Base-by-base conservation (phyloP, 2,113 vertebrate genomes). In the Anhinga rufa region DNA sequence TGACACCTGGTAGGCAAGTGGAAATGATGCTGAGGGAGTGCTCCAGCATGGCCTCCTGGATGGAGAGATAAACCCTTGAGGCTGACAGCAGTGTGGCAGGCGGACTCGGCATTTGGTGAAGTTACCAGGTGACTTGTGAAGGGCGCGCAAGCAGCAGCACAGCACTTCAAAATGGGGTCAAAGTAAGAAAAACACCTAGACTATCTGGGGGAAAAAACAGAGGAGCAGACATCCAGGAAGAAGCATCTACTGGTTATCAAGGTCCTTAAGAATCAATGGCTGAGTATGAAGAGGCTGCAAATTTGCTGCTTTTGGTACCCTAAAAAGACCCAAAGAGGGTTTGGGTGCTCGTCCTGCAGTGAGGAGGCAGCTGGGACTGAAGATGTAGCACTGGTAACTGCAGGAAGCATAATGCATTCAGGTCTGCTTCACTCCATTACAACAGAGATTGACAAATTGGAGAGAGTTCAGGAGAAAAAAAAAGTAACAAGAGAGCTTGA, bases 391-490 rank as follows among this genome's bases (percentile, higher is more conserved):
- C 32, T 92, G 42, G 66, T 75, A 83, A 82, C 82, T 6, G 32
- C 75, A 86, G 66, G 42, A 95, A 90, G 46, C 2, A 28, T 95
- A 96, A 95, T 95, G 82, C 87, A 97, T 97, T 95, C 96, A 93
- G 91, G 91, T 95, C 96, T 95, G 94, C 93, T 95, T 86, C 84
- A 64, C 71, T 91, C 82, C 82, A 78, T 95, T 95, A 70, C 82
- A 94, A 85, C 40, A 68, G 66, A 96, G 95, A 91, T 75, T 97
- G 97, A 97, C 95, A 95, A 96, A 97, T 97, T 95, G 95, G 91
- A 88, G 87, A 64, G 93, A 90, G 84, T 94, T 96, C 90, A 78
- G 87, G 61, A 87, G 58, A 93, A 93, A 92, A 94, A 95, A 89
- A 91, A 94, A 80, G 89, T 77, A 95, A 94, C 93, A 82, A 89